Evolutionary conservation across 92 coral and sea anemone species (phyloP).

Genomic region (Phymanthus crucifer): DNA sequence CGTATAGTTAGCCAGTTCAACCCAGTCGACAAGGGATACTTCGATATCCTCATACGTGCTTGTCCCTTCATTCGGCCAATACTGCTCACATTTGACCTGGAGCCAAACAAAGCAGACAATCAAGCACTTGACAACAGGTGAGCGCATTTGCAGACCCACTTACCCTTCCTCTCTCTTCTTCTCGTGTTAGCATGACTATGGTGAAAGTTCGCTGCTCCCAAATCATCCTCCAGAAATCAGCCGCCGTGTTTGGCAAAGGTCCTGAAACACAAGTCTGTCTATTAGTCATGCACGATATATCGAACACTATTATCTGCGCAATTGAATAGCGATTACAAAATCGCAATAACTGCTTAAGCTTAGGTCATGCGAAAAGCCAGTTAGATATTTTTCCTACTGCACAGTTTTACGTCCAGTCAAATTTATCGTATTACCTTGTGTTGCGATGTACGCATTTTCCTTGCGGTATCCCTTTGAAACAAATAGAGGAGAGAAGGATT

Average conservation of each 20-base stretch:
- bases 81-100: conserved; percentile 89
- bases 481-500: not conserved
- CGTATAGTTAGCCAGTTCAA: conserved; percentile 88
- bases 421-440: conserved; percentile 62
- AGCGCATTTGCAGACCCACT: not conserved
- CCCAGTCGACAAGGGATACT: conserved; percentile 83
- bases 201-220: conserved; percentile 94
- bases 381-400: conserved; percentile 20
- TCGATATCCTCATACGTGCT: conserved; percentile 82
- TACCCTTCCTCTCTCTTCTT: conserved; percentile 93
- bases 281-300: not conserved
- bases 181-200: conserved; percentile 91
- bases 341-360: not conserved
- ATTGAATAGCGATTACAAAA: not conserved
- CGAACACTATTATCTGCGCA: not conserved
- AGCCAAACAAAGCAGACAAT: not conserved
- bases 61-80: conserved; percentile 85
- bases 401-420: conserved; percentile 86
- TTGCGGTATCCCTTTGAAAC: conserved; percentile 87
- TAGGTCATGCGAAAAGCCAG: too few relatives aligned
- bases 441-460: conserved; percentile 91
- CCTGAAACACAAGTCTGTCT: conserved; percentile 42
- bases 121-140: too few relatives aligned
- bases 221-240: conserved; percentile 97
- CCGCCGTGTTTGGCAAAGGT: conserved; percentile 81